Base-by-base conservation (phyloP, 2,113 vertebrate species). In the Sarotherodon lohbergeri region DNA sequence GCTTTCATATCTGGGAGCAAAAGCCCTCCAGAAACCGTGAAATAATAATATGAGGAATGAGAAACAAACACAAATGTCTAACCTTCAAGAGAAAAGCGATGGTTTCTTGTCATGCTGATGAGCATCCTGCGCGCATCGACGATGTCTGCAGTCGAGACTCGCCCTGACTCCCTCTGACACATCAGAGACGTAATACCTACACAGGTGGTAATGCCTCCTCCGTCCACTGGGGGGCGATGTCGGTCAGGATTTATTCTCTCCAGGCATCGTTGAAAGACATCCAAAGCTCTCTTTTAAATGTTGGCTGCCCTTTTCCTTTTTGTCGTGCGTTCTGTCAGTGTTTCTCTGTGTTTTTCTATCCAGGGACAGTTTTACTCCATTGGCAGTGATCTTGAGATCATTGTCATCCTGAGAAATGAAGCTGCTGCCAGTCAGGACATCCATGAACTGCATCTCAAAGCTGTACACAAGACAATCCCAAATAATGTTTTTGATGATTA, bases 111-210 rank as follows among this genome's bases (percentile, higher is more conserved):
- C 88, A 84, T 87, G 41, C 22, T 89, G 89, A 89, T 92, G 82
- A 59, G 88, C 93, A 90, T 95, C 92, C 90, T 89, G 86, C 9
- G 82, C 9, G 57, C n/a, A 66, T 92, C 90, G 94, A 94, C 91
- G 88, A 88, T 76, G 91, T 86, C 95, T 95, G 95, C 95, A 94
- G 92, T 87, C 85, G 81, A 93, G 95, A 96, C 96, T 95, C 96
- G 96, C 96, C 96, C 96, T 91, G 89, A 83, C 85, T 94, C 92
- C 88, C 90, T 93, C 90, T 95, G 95, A 95, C 94, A 91, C 91
- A 89, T 88, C 56, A 50, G 19, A 91, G 89, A 94, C 95, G 94
- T 94, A 93, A 91, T 84, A 57, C 29, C 81, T 71, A 80, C 34
- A 11, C 48, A 27, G 46, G 17, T 2, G 3, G 82, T 83, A 29